These are phyloP conservation scores for Fistularia tabacaria DNA, from an alignment of 2,797 vertebrate species.

Conservation along the genomic window DNA sequence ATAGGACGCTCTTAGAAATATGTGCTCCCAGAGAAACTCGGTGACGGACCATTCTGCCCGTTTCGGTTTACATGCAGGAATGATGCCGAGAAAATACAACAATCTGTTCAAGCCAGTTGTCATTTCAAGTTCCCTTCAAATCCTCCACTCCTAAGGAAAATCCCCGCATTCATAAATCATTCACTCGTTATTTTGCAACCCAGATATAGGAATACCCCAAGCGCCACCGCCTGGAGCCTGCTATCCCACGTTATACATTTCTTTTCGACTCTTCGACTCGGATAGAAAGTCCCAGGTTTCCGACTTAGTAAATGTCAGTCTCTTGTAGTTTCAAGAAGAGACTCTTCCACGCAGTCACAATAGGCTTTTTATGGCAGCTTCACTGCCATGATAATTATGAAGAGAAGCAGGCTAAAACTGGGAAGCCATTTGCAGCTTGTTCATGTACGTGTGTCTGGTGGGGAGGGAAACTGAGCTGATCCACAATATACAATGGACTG, in stretches of 20 bases:
- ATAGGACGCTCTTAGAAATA: too few relatives aligned
- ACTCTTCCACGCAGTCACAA: constrained; percentile 29
- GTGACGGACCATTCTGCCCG: too few relatives aligned
- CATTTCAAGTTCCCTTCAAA: constrained; percentile 43
- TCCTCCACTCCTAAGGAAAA: constrained; percentile 35
- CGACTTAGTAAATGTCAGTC: constrained; percentile 44
- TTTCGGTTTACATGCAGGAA: too few relatives aligned
- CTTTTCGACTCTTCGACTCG: constrained; percentile 17
- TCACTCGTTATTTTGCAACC: constrained; percentile 61
- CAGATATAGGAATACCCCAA: constrained; percentile 44
- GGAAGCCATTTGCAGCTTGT: constrained; percentile 39
- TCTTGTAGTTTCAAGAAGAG: constrained; percentile 35
- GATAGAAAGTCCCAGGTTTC: constrained; percentile 39
- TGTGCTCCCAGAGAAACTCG: too few relatives aligned
- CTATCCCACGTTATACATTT: constrained; percentile 21
- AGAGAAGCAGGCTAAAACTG: constrained; percentile 29
- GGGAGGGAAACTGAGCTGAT: constrained; percentile 38
- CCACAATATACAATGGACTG: constrained; percentile 45
- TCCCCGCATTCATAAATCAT: constrained; percentile 62
- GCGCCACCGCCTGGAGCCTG: constrained; percentile 5
- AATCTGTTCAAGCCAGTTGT: constrained; percentile 46
- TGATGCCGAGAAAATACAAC: constrained; percentile 33
- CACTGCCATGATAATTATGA: constrained; percentile 51
- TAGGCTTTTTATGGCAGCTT: constrained; percentile 41
- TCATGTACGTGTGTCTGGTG: constrained; percentile 8